Conservation (phyloP, 2,797 vertebrate species). For the Gallinago nigripennis region DNA sequence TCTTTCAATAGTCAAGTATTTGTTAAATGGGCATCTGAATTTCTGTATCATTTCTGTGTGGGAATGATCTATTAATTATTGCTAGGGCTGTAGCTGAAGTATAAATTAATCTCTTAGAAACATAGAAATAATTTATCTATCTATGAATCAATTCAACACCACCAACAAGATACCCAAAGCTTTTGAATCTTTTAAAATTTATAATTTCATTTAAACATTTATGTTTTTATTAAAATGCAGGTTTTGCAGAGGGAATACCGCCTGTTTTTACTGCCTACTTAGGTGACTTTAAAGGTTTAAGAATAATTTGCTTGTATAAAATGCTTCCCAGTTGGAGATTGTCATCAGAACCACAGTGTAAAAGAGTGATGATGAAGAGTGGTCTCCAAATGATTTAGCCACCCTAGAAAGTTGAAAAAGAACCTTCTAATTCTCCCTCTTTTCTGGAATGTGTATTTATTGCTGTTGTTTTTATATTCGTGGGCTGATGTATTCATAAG, state of each 20-base stretch:
- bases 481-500: slow-evolving; percentile 23
- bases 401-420: slow-evolving; percentile 13
- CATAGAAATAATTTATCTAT: background rate
- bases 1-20: background rate
- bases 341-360: background rate
- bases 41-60: background rate
- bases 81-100: background rate
- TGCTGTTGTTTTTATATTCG: slow-evolving; percentile 39
- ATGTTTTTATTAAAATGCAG: background rate
- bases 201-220: background rate
- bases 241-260: background rate
- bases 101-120: background rate
- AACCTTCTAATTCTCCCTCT: slow-evolving; percentile 8
- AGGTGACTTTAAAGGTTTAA: background rate
- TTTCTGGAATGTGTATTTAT: slow-evolving; percentile 28
- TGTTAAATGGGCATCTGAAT: background rate
- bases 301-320: background rate
- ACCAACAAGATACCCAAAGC: background rate
- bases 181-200: background rate
- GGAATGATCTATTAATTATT: background rate
- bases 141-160: background rate
- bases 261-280: background rate
- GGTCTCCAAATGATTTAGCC: background rate
- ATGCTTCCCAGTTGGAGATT: background rate
- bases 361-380: background rate